Percentiles rank a stretch among this genome's conserved stretches.
Conservation (phyloP, 1,140 invertebrate species). For the Grapholita molesta region DNA sequence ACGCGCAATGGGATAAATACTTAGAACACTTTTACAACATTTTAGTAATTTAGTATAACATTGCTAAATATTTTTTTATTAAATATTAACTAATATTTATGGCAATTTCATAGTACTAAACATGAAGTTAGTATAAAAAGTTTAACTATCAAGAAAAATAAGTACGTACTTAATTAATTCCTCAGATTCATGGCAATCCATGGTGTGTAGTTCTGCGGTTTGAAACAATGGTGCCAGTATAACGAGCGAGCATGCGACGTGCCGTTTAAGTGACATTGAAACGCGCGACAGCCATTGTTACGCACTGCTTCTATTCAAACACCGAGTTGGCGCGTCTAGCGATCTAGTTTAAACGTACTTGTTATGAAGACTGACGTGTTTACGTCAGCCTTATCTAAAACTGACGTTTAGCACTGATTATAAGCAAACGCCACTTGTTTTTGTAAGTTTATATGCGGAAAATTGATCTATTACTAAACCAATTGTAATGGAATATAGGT, state of each 20-base stretch:
- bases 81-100: too few species aligned
- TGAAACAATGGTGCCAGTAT: not conserved
- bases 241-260: not conserved
- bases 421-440: not conserved
- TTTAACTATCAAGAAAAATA: not conserved
- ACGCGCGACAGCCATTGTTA: not conserved
- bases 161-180: not conserved
- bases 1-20: too few species aligned
- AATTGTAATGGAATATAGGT: not conserved
- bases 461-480: not conserved
- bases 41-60: too few species aligned
- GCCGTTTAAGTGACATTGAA: constrained; percentile 1
- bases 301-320: not conserved
- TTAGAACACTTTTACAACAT: too few species aligned
- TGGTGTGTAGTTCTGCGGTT: not conserved
- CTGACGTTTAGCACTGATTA: not conserved
- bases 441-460: not conserved
- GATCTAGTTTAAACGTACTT: not conserved
- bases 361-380: not conserved
- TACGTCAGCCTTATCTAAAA: not conserved
- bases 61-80: too few species aligned
- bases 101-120: not conserved
- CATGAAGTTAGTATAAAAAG: too few species aligned
- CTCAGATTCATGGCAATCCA: not conserved
- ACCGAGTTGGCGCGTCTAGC: not conserved